Conservation (phyloP, 2,113 vertebrate species). For the Pedetes capensis region DNA sequence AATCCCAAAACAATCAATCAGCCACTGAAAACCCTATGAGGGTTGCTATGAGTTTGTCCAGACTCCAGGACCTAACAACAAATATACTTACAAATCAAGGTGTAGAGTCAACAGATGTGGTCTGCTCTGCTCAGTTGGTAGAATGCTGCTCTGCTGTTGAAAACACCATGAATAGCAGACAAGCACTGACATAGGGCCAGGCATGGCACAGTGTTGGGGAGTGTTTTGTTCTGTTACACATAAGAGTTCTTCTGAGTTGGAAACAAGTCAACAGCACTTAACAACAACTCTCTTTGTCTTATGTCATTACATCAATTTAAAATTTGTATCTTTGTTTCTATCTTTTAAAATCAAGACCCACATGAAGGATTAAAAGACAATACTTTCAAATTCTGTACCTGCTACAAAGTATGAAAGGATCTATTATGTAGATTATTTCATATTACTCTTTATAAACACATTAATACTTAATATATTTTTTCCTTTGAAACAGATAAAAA, state of each 20-base stretch:
- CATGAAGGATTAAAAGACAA: not conserved
- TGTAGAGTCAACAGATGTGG: not conserved
- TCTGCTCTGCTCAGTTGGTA: too few relatives aligned
- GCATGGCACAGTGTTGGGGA: too few relatives aligned
- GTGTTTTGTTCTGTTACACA: too few relatives aligned
- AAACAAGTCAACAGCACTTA: too few relatives aligned
- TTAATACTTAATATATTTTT: not conserved
- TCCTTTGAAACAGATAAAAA: not conserved
- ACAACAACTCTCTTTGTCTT: not conserved
- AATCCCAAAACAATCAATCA: too few relatives aligned
- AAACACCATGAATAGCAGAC: too few relatives aligned
- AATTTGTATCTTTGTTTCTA: not conserved
- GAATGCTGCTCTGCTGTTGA: too few relatives aligned
- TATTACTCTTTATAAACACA: not conserved
- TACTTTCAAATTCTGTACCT: not conserved
- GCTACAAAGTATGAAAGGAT: not conserved
- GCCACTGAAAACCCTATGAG: too few relatives aligned
- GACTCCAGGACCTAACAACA: too few relatives aligned
- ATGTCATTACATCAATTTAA: not conserved
- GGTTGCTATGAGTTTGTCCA: too few relatives aligned
- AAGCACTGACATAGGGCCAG: too few relatives aligned
- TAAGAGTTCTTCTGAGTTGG: too few relatives aligned
- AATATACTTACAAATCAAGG: not conserved
- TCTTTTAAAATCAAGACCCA: not conserved
- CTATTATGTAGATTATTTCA: not conserved